Conservation (phyloP, 2,113 vertebrate genomes). For the Papio anubis region DNA sequence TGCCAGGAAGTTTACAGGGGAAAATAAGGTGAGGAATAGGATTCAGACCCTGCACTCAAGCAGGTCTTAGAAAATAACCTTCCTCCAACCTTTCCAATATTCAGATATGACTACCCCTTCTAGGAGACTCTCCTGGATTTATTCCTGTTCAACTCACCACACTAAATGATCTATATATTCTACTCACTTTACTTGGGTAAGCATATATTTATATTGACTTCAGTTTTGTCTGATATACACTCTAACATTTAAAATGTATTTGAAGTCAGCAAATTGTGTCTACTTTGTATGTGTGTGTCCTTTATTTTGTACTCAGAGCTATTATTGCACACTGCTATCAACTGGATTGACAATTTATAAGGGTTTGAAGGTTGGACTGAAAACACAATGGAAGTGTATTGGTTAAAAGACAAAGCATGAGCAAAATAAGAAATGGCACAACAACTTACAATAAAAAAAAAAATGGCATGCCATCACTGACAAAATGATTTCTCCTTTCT, state of each 20-base stretch:
- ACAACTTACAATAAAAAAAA: constrained; percentile 15
- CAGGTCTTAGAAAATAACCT: constrained; percentile 40
- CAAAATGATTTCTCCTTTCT: constrained; percentile 44
- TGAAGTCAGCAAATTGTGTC: not conserved
- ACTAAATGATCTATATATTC: constrained; percentile 7
- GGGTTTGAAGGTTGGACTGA: not conserved
- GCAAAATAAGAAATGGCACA: not conserved
- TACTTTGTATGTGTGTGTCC: not conserved
- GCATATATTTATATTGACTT: constrained; percentile 39
- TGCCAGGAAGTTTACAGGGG: not conserved
- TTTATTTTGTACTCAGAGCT: constrained; percentile 24
- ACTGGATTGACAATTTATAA: not conserved
- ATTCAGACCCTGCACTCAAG: not conserved
- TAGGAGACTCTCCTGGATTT: not conserved
- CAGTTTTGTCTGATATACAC: not conserved
- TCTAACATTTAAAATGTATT: constrained; percentile 33
- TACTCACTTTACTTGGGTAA: constrained; percentile 26
- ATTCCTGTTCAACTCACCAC: not conserved
- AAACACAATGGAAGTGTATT: constrained; percentile 21
- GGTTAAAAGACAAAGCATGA: constrained; percentile 23
- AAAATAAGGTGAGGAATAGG: constrained; percentile 25
- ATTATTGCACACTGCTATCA: not conserved
- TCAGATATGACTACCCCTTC: not conserved
- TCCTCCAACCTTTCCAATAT: constrained; percentile 11
- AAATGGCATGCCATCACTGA: not conserved